Base-by-base conservation (phyloP, 2,797 vertebrate species). In the Hafferia zeledoni region DNA sequence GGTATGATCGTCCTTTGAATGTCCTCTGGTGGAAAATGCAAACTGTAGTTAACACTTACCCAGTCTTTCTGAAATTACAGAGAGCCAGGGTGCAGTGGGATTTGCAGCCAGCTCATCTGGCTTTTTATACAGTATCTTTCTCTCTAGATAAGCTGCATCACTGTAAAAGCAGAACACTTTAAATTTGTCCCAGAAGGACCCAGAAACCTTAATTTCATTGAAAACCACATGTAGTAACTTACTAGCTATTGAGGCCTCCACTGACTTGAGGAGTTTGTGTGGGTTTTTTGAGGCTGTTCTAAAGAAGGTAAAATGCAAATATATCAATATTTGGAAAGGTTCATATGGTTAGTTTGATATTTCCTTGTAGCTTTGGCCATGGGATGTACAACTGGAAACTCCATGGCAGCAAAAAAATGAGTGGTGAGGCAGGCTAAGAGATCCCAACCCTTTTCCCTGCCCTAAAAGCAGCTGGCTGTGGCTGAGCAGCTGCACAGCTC, bases 401-500 rank as follows among this genome's bases (percentile, higher is more conserved):
- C 46, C 50, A 59, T 11, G 43, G 33, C 35, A 89, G 79, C 12
- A 59, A 75, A 72, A 70, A 64, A 55, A 9, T 1, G 3, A 46
- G 47, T n/a, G 53, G 6, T 83, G 60, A 83, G 64, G 30, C 41
- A 83, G 60, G 23, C 37, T 56, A 2, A 87, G 53, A 55, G 7
- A 74, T 63, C 25, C 43, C 0, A 2, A 72, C 47, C 74, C 23
- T 90, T 25, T 84, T 63, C 20, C 28, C 33, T 74, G 23, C 49
- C 37, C 31, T 28, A 27, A 72, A 43, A 88, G 69, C 84, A 89
- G 78, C 71, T 77, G 84, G 33, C 56, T 74, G 64, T 68, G 72
- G 31, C 56, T 80, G 72, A 72, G 86, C 95, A 95, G 94, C 91
- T 77, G 87, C 89, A 60, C 49, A 61, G 93, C 80, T 71, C 77